Evolutionary conservation across 92 coral and sea anemone genomes (phyloP).

Genomic region (Parazoanthus atlanticus): DNA sequence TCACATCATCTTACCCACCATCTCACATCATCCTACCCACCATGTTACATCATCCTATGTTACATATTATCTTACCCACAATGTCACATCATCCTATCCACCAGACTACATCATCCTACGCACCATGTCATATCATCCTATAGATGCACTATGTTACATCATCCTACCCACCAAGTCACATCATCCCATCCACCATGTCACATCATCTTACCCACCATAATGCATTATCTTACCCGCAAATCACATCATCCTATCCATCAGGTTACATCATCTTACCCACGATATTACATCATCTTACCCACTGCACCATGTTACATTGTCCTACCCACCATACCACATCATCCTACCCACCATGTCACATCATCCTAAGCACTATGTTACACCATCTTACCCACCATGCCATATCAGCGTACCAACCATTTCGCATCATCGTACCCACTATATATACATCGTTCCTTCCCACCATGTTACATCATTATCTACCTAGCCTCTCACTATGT

Average conservation of each 20-base stretch:
- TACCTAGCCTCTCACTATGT: background rate
- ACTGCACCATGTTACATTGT: too few relatives aligned
- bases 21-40: background rate
- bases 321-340: background rate
- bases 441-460: background rate
- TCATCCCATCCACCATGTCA: background rate
- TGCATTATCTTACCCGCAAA: background rate
- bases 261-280: background rate
- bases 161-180: background rate
- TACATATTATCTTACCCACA: background rate
- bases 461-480: background rate
- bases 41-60: background rate
- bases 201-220: too few relatives aligned
- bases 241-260: background rate
- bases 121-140: background rate
- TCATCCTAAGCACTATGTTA: too few relatives aligned
- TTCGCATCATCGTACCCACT: background rate
- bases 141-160: too few relatives aligned
- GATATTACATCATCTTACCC: background rate
- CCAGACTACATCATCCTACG: background rate
- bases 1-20: background rate
- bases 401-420: background rate
- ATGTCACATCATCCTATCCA: background rate
- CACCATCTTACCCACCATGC: background rate
- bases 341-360: background rate